Evolutionary conservation across 2,888 invertebrate genomes (phyloP), one percentile per base, ranked within the genome.

Genomic region (Rhamnusium bicolor): DNA sequence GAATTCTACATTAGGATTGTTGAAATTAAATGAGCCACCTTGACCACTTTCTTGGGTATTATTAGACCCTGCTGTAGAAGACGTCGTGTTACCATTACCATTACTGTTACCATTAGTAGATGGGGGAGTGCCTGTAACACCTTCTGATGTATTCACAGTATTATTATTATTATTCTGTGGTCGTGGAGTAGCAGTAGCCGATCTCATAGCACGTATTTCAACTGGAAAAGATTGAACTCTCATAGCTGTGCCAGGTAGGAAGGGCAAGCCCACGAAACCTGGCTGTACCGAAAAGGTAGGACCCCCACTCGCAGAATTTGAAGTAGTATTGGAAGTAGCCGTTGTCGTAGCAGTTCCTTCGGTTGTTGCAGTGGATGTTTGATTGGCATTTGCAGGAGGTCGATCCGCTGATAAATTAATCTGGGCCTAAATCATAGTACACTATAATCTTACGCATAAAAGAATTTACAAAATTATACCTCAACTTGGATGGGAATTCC

Each of bases 401-500:
- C 84, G 81, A 53, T 84, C 84, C 7, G 85, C 79, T 16, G 84
- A 82, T 16, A 85, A 69, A 66, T 85, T 85, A 53, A 85, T 84
- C 72, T 85, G 85, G 3, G 85, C 84, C 84, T 84, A 70, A 78
- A 77, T 66, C n/a, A 72, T 70, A 72, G 51, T 51, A 51, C 51
- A 51, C 51, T 51, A 68, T 46, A 65, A 61, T 21, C 21, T 24
- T 27, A 27, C 8, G 56, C 29, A 29, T 24, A 29, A 27, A 16
- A 6, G 14, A 14, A 18, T 1, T 12, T 10, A 60, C 8, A 8
- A 2, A 32, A 12, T 58, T 66, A 40, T 82, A 90, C 90, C 87
- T 90, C 90, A 46, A 92, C 91, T 88, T 92, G 92, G 70, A 93
- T 90, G 4, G 93, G 93, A 79, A 93, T 91, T 32, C 92, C 91